Evolutionary conservation across 2,797 vertebrate species (phyloP).

Genomic region (Dendrocincla tyrannina): DNA sequence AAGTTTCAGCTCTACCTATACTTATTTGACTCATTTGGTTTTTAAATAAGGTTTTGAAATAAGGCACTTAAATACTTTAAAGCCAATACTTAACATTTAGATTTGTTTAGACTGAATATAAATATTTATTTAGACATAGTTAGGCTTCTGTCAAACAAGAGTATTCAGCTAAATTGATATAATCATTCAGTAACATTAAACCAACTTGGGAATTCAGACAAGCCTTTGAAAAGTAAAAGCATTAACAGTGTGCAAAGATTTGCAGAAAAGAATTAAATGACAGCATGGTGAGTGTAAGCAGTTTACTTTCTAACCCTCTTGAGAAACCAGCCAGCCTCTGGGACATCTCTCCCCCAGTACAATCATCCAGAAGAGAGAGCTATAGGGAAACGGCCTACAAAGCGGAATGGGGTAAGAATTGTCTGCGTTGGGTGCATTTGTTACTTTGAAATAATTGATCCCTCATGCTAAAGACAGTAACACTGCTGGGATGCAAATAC

Average conservation of each 20-base stretch:
- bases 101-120: slow-evolving; percentile 21
- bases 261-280: neutral
- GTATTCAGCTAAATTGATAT: neutral
- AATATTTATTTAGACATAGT: slow-evolving; percentile 37
- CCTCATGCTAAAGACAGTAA: slow-evolving; percentile 4
- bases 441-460: slow-evolving; percentile 38
- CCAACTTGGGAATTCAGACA: neutral
- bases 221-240: neutral
- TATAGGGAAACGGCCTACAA: neutral
- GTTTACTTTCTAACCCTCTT: neutral
- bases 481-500: neutral
- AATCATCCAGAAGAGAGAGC: neutral
- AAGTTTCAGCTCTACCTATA: neutral
- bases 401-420: neutral
- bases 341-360: neutral
- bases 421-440: neutral
- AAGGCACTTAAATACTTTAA: slow-evolving; percentile 5
- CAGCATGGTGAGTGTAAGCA: neutral
- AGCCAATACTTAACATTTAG: slow-evolving; percentile 8
- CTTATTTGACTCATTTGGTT: neutral
- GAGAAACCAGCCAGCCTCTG: neutral
- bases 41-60: slow-evolving; percentile 31
- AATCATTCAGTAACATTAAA: slow-evolving; percentile 8
- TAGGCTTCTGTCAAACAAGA: slow-evolving; percentile 4
- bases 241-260: neutral